These are phyloP conservation scores for Brachyistius frenatus DNA, from an alignment of 2,113 vertebrate species.

Conservation along the genomic window DNA sequence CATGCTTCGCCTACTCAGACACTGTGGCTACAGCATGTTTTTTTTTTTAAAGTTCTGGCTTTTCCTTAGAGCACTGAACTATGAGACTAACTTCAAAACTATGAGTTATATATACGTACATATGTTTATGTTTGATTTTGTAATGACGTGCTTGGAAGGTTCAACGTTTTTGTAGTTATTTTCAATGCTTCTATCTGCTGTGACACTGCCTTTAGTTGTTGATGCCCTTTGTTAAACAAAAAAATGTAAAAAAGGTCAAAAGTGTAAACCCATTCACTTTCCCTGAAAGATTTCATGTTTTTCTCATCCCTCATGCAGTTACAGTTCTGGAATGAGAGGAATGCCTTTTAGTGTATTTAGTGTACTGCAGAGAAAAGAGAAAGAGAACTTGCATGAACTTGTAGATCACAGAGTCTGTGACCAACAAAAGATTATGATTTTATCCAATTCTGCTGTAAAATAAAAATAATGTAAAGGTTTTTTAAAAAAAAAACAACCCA, in stretches of 20 bases:
- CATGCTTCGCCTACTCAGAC: slow-evolving; percentile 40
- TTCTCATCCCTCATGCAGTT: too few species aligned
- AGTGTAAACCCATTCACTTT: too few species aligned
- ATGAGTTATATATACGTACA: neutral
- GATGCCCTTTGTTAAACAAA: neutral
- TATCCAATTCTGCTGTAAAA: too few species aligned
- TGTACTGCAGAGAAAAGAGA: too few species aligned
- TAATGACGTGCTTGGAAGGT: neutral
- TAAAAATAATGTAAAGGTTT: too few species aligned
- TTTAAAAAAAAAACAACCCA: too few species aligned
- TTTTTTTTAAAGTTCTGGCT: slow-evolving; percentile 38
- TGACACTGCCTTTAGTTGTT: neutral
- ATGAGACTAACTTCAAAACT: slow-evolving; percentile 30
- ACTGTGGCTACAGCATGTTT: slow-evolving; percentile 21
- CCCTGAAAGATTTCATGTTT: too few species aligned
- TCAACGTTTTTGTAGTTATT: neutral
- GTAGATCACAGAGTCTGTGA: too few species aligned
- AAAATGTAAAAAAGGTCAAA: neutral
- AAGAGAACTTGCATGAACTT: too few species aligned
- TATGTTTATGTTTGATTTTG: neutral
- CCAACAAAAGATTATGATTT: too few species aligned
- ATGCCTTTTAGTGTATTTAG: too few species aligned
- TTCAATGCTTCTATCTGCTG: neutral
- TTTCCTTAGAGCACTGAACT: neutral
- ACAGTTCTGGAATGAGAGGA: too few species aligned